phyloP scores from a whole-genome alignment of 2,113 vertebrate genomes.

The Pontoporia blainvillei region DNA sequence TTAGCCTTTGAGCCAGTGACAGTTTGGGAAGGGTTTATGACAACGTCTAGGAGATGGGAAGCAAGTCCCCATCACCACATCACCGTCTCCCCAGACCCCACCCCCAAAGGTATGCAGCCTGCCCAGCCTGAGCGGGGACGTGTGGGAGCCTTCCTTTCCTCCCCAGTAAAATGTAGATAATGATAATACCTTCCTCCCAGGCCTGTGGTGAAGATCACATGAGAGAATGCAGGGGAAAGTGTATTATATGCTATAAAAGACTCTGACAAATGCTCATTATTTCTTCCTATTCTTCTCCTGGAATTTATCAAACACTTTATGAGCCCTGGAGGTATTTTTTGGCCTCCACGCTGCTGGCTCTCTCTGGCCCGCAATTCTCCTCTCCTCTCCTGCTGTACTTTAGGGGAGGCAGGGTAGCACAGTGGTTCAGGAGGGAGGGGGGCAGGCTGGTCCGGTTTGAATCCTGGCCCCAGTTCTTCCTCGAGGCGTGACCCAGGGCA shows the following conservation, averaged over 20 bases:
- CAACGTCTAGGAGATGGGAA: neutral
- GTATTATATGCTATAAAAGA: slow-evolving; percentile 64
- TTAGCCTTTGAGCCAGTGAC: neutral
- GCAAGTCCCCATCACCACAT: neutral
- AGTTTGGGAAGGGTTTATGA: neutral
- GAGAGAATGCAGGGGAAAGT: slow-evolving; percentile 60
- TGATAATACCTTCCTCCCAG: slow-evolving; percentile 66
- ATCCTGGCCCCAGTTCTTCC: neutral
- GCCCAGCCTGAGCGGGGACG: neutral
- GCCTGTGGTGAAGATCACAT: slow-evolving; percentile 68
- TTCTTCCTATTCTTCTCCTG: slow-evolving; percentile 68
- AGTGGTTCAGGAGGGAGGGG: neutral
- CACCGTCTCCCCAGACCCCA: neutral
- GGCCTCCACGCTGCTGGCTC: slow-evolving; percentile 2
- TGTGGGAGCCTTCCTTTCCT: slow-evolving; percentile 35
- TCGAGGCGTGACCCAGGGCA: neutral
- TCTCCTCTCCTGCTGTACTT: neutral
- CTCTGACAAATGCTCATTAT: slow-evolving; percentile 74
- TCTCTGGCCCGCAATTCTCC: slow-evolving; percentile 1
- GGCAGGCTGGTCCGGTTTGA: neutral
- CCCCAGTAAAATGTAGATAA: slow-evolving; percentile 61
- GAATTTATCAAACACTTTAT: slow-evolving; percentile 73
- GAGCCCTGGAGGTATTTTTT: slow-evolving; percentile 58
- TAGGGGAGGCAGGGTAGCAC: neutral
- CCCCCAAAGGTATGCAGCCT: neutral